phyloP scores from a whole-genome alignment of 1,140 invertebrate genomes.

The Harpegnathos saltator region DNA sequence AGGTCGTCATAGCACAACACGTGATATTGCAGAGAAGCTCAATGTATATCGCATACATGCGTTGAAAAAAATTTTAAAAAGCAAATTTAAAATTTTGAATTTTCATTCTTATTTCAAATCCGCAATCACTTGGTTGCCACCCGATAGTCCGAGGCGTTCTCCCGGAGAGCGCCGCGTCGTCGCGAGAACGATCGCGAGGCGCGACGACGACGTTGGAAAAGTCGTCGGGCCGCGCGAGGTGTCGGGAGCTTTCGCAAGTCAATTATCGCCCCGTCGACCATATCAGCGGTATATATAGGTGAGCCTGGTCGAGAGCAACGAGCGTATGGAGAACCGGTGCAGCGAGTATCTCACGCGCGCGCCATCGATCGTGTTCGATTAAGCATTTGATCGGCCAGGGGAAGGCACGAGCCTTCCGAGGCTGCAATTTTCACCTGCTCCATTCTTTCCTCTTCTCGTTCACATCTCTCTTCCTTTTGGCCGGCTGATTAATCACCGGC shows the following conservation, averaged over 20 bases:
- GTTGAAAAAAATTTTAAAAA: no score
- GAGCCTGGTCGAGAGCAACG: conserved; percentile 71
- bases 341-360: conserved; percentile 66
- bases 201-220: no score
- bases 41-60: no score
- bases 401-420: conserved; percentile 8
- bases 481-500: neutral
- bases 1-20: no score
- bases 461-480: neutral
- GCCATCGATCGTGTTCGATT: conserved; percentile 68
- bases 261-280: conserved; percentile 66
- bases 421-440: conserved; percentile 24
- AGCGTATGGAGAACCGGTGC: conserved; percentile 70
- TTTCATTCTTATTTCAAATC: no score
- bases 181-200: no score
- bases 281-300: conserved; percentile 67
- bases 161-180: no score
- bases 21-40: no score
- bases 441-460: neutral
- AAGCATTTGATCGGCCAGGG: conserved; percentile 56
- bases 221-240: conserved; percentile 11
- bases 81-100: no score
- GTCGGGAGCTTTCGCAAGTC: conserved; percentile 58
- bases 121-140: no score
- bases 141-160: no score